These are phyloP conservation scores for Xenops minutus DNA, from an alignment of 2,797 vertebrate species.

Conservation along the genomic window DNA sequence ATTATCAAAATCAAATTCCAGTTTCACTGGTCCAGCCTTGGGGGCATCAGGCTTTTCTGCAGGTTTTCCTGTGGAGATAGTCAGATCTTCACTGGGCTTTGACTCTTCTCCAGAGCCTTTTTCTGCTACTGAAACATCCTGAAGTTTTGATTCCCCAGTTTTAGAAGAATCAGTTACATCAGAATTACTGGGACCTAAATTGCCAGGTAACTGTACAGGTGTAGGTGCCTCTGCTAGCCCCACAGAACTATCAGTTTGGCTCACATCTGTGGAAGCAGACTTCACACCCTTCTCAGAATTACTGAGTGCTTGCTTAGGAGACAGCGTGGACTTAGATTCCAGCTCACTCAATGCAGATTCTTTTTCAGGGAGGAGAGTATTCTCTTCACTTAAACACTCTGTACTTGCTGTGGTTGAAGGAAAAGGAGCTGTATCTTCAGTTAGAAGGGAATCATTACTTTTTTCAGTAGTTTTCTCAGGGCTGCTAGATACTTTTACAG, in stretches of 20 bases:
- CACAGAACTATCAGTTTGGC: not conserved
- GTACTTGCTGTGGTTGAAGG: not conserved
- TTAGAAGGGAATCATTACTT: not conserved
- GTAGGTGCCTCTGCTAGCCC: slow-evolving; percentile 8
- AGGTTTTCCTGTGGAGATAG: not conserved
- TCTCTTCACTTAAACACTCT: not conserved
- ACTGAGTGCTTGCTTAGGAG: not conserved
- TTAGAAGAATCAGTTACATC: slow-evolving; percentile 71
- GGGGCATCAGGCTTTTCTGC: not conserved
- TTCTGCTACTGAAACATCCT: slow-evolving; percentile 55
- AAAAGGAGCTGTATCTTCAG: not conserved
- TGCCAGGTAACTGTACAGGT: slow-evolving; percentile 52
- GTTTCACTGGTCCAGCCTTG: slow-evolving; percentile 68
- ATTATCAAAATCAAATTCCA: slow-evolving; percentile 85
- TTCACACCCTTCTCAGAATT: not conserved
- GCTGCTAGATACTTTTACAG: not conserved
- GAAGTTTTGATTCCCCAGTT: slow-evolving; percentile 66
- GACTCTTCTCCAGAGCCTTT: not conserved
- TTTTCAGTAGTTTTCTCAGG: not conserved
- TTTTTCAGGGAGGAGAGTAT: not conserved
- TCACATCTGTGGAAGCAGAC: not conserved
- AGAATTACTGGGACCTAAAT: slow-evolving; percentile 69
- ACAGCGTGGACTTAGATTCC: not conserved
- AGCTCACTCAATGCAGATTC: not conserved
- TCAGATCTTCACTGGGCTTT: not conserved